A percentile compares a stretch with the other conserved stretches of the same genome.
phyloP scores from a whole-genome alignment of 2,888 invertebrate species.

The Brachycybe producta region DNA sequence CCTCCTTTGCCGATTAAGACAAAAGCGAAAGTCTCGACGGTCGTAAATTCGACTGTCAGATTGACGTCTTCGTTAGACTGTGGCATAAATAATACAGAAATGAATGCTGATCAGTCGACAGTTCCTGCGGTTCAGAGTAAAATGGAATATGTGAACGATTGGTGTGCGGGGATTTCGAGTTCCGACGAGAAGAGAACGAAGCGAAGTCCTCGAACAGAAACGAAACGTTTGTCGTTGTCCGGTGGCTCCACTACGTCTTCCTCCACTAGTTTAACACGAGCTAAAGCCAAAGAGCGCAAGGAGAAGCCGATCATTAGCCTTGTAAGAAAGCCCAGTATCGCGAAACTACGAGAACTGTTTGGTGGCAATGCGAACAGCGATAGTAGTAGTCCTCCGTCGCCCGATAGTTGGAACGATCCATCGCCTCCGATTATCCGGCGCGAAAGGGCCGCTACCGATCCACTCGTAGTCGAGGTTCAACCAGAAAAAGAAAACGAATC shows the following conservation, averaged over 20 bases:
- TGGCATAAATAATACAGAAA: background rate
- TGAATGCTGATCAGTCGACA: background rate
- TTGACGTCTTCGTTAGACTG: background rate
- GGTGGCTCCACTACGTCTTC: background rate
- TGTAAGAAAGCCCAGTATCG: conserved; percentile 30
- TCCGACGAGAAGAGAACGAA: background rate
- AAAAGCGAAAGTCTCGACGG: background rate
- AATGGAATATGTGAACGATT: conserved; percentile 15
- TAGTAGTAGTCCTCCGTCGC: conserved; percentile 8
- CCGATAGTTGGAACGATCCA: conserved; percentile 1
- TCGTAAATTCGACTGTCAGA: background rate
- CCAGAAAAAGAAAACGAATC: background rate
- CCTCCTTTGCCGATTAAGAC: conserved; percentile 13
- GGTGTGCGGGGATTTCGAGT: conserved; percentile 10
- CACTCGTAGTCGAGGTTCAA: background rate
- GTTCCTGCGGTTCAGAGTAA: background rate
- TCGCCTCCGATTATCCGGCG: background rate
- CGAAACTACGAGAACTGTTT: conserved; percentile 32
- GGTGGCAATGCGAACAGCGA: conserved; percentile 25
- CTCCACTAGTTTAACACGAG: conserved; percentile 4
- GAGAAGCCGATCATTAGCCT: conserved; percentile 16
- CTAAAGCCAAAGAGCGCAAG: background rate
- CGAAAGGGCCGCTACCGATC: background rate
- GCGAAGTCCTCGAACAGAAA: background rate
- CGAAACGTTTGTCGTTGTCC: background rate